Conservation (phyloP, 2,888 invertebrate genomes). For the Platerodrilus igneus region DNA sequence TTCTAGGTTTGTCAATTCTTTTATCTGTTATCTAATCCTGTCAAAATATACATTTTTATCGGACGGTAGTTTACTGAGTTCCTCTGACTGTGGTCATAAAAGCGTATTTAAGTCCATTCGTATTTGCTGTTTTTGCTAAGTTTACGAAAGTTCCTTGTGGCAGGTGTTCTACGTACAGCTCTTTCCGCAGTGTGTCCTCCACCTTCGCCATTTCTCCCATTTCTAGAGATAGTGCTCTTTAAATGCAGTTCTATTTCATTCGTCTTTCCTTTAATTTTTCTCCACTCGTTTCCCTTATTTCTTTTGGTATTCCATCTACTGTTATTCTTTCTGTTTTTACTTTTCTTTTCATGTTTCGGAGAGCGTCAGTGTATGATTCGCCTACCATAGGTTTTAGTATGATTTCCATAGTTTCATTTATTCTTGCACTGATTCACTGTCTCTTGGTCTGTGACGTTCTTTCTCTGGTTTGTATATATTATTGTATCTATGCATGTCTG, state of each 20-base stretch:
- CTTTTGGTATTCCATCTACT: background rate
- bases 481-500: too few species aligned
- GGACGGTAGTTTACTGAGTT: background rate
- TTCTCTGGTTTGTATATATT: too few species aligned
- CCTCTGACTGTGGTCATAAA: background rate
- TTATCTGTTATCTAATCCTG: background rate
- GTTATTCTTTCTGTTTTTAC: background rate
- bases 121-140: background rate
- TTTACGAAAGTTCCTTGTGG: too few species aligned
- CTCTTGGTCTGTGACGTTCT: too few species aligned
- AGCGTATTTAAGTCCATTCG: background rate
- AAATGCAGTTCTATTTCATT: too few species aligned
- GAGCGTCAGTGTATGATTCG: background rate
- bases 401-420: too few species aligned
- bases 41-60: background rate
- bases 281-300: too few species aligned
- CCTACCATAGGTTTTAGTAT: too few species aligned
- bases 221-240: too few species aligned
- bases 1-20: background rate
- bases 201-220: background rate
- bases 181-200: background rate
- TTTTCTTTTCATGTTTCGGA: background rate
- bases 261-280: background rate
- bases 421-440: too few species aligned
- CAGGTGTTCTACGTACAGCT: background rate